Conservation (phyloP, 2,113 vertebrate genomes). For the Phaethon lepturus region DNA sequence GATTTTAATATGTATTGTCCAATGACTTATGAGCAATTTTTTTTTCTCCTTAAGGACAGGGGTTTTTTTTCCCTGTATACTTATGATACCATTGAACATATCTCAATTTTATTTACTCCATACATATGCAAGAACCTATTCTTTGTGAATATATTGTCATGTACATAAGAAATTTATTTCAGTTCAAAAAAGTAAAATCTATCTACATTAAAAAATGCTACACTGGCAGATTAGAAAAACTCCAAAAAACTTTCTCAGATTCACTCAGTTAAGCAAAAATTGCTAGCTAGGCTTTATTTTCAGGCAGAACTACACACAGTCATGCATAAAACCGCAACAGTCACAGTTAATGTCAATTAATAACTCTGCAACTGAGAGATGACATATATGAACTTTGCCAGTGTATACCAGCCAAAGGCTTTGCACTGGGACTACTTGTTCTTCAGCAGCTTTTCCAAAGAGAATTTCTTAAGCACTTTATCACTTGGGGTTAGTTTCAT, state of each 20-base stretch:
- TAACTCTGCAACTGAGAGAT: background rate
- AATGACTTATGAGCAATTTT: rapidly evolving
- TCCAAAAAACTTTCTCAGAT: background rate
- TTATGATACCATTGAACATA: background rate
- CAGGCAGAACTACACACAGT: background rate
- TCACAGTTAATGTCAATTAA: background rate
- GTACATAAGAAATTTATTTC: background rate
- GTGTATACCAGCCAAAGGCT: background rate
- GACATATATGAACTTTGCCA: background rate
- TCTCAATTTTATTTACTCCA: background rate
- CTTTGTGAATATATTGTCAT: background rate
- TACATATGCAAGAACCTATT: background rate
- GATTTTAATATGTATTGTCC: background rate
- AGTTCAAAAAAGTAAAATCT: background rate
- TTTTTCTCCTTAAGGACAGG: background rate
- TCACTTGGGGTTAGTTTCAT: background rate
- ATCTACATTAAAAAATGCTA: background rate
- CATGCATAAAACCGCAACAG: background rate
- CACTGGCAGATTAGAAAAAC: background rate
- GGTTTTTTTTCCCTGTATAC: background rate
- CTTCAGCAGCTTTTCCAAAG: background rate
- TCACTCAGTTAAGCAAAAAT: background rate
- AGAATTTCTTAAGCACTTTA: background rate
- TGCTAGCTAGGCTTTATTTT: background rate
- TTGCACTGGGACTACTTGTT: background rate